These are phyloP conservation scores for Carcina quercana DNA, from an alignment of 2,888 invertebrate species.

Conservation along the genomic window DNA sequence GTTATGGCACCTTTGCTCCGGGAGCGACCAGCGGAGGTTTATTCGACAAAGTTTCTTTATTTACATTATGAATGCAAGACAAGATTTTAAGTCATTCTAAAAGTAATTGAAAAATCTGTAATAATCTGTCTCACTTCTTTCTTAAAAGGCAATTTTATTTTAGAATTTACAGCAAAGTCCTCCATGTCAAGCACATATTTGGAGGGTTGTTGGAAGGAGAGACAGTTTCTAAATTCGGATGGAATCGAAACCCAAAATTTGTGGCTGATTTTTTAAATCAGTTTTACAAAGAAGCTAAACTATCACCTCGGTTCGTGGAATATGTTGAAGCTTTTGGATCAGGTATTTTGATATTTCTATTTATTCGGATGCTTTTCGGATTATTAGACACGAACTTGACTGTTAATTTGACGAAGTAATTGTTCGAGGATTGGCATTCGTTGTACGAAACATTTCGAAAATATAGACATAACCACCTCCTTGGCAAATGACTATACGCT, in stretches of 20 bases:
- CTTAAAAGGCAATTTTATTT: neutral
- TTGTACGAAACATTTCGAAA: too few relatives aligned
- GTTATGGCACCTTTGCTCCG: too few relatives aligned
- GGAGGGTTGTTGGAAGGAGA: conserved; percentile 9
- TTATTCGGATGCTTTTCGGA: neutral
- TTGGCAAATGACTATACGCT: too few relatives aligned
- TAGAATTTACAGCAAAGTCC: neutral
- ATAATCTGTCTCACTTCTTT: neutral
- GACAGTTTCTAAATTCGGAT: conserved; percentile 56
- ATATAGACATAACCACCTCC: too few relatives aligned
- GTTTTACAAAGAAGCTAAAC: conserved; percentile 75
- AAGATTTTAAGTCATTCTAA: neutral
- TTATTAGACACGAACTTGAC: neutral
- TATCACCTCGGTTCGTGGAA: conserved; percentile 79
- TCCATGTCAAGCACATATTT: neutral
- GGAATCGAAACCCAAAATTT: conserved; percentile 65
- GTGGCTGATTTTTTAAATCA: conserved; percentile 65
- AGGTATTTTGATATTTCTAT: conserved; percentile 45
- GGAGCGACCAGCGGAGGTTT: neutral
- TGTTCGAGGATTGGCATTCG: too few relatives aligned
- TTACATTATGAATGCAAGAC: neutral
- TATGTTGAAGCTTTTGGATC: conserved; percentile 91
- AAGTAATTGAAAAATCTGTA: neutral
- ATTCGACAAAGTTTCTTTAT: neutral
- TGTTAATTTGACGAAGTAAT: neutral